Percentiles rank a stretch among this genome's conserved stretches.
These are phyloP conservation scores for Seira sanloemensis DNA, from an alignment of 2,888 invertebrate genomes.

Conservation along the genomic window DNA sequence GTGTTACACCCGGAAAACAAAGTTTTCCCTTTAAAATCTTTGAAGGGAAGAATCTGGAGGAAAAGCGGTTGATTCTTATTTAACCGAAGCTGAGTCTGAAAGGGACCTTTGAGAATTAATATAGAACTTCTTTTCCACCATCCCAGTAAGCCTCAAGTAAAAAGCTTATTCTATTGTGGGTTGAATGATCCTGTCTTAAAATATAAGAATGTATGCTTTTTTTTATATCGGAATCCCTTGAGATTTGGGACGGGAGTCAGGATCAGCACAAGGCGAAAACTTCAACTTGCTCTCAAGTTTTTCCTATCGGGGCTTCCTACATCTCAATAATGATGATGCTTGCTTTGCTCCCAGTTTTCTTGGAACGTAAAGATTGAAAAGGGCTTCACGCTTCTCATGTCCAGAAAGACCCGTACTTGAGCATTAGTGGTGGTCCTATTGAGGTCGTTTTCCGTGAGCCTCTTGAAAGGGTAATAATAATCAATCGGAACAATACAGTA, in stretches of 20 bases:
- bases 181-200: neutral
- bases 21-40: neutral
- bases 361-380: neutral
- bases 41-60: neutral
- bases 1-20: constrained; percentile 1
- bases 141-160: neutral
- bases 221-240: neutral
- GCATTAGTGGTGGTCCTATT: constrained; percentile 5
- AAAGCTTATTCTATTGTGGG: neutral
- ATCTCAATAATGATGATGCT: neutral
- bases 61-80: constrained; percentile 8
- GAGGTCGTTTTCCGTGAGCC: constrained; percentile 3
- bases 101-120: neutral
- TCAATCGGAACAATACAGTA: neutral
- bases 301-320: neutral
- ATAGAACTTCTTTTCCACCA: neutral
- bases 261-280: constrained; percentile 16
- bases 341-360: neutral
- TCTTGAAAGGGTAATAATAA: constrained; percentile 8
- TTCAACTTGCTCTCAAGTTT: neutral
- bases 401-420: constrained; percentile 13
- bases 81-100: constrained; percentile 9
- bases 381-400: no score
- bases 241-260: constrained; percentile 8
- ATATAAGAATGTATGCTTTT: neutral